These are phyloP conservation scores for Boloria euphrosyne DNA, from an alignment of 2,888 invertebrate species.

Conservation along the genomic window DNA sequence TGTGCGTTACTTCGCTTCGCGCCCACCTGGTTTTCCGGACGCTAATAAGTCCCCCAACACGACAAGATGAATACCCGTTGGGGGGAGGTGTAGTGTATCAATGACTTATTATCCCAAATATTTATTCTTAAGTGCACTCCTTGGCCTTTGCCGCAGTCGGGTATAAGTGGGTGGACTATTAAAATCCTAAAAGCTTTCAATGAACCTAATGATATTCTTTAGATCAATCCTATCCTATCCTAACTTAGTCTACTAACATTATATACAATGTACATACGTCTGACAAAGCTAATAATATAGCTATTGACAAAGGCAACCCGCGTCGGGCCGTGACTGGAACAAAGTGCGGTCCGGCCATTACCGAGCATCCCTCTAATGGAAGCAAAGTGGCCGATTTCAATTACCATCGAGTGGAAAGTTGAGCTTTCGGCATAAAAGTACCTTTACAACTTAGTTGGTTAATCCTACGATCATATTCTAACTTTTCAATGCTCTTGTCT, in stretches of 20 bases:
- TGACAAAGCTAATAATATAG: constrained; percentile 28
- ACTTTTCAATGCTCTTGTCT: constrained; percentile 14
- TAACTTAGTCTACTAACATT: not conserved
- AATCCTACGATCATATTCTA: constrained; percentile 23
- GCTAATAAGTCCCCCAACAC: no score
- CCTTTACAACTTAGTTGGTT: constrained; percentile 33
- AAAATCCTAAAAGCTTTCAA: not conserved
- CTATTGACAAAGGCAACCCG: constrained; percentile 35
- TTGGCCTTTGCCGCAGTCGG: not conserved
- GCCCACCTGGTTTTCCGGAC: no score
- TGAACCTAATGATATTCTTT: not conserved
- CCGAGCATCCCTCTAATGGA: constrained; percentile 56
- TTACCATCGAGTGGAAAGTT: constrained; percentile 65
- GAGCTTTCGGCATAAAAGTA: constrained; percentile 53
- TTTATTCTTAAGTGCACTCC: no score
- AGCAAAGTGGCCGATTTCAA: constrained; percentile 69
- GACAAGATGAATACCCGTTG: no score
- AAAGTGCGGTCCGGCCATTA: constrained; percentile 45
- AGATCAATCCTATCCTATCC: not conserved
- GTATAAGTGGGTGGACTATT: not conserved
- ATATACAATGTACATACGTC: constrained; percentile 2
- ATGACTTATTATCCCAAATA: no score
- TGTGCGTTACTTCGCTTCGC: no score
- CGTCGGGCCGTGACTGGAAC: constrained; percentile 41
- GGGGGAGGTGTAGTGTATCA: no score